phyloP scores from a whole-genome alignment of 2,888 invertebrate genomes.

The Amphipoea oculea region DNA sequence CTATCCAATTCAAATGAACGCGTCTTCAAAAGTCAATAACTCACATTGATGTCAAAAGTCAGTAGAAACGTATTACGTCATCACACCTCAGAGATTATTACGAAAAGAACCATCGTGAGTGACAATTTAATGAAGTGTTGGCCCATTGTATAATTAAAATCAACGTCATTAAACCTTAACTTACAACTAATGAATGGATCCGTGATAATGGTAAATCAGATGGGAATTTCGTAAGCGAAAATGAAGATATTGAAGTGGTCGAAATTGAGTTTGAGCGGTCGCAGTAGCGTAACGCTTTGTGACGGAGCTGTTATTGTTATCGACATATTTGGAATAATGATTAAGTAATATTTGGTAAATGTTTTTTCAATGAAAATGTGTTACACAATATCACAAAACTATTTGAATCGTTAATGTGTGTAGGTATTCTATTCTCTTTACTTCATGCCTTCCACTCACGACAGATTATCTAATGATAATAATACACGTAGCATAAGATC shows the following conservation, averaged over 20 bases:
- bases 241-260: constrained; percentile 72
- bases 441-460: not conserved
- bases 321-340: constrained; percentile 12
- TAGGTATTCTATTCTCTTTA: not conserved
- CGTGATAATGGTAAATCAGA: constrained; percentile 79
- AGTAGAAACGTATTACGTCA: constrained; percentile 69
- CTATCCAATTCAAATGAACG: constrained; percentile 57
- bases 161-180: constrained; percentile 81
- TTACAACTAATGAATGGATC: constrained; percentile 81
- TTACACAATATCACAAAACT: constrained; percentile 25
- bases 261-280: constrained; percentile 67
- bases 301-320: constrained; percentile 28
- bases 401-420: not conserved
- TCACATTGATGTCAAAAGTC: constrained; percentile 73
- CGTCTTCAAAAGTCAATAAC: constrained; percentile 74
- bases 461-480: not conserved
- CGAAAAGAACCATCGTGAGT: constrained; percentile 81
- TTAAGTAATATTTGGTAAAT: constrained; percentile 24
- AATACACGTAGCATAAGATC: not conserved
- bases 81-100: constrained; percentile 74
- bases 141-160: constrained; percentile 86
- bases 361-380: constrained; percentile 1
- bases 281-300: constrained; percentile 51
- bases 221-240: constrained; percentile 72
- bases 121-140: constrained; percentile 89